A percentile compares a stretch with the other conserved stretches of the same genome.
Conservation (phyloP, 2,888 invertebrate genomes). For the Arctia plantaginis region DNA sequence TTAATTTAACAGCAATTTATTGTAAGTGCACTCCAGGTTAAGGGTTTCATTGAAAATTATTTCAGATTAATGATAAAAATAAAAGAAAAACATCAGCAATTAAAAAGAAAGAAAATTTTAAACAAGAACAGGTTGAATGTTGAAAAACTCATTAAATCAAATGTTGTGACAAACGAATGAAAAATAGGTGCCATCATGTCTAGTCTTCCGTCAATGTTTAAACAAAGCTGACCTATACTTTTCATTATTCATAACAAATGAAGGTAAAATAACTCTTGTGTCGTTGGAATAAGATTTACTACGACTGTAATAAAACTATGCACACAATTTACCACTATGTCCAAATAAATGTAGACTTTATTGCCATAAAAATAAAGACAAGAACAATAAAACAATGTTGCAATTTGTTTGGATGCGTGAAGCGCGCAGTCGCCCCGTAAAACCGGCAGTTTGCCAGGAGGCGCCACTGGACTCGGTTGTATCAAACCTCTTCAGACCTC, state of each 20-base stretch:
- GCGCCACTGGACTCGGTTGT: slow-evolving; percentile 76
- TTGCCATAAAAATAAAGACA: slow-evolving; percentile 32
- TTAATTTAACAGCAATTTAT: background rate
- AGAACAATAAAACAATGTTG: slow-evolving; percentile 45
- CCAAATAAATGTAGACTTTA: slow-evolving; percentile 58
- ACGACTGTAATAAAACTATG: slow-evolving; percentile 24
- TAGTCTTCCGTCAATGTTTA: slow-evolving; percentile 73
- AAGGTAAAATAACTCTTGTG: slow-evolving; percentile 51
- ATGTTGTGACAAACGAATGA: slow-evolving; percentile 65
- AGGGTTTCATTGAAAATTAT: background rate
- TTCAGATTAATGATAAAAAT: background rate
- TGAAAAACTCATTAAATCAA: slow-evolving; percentile 50
- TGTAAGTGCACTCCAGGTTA: background rate
- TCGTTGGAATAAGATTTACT: slow-evolving; percentile 1
- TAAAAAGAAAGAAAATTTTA: background rate
- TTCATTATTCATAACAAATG: slow-evolving; percentile 15
- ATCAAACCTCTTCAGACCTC: slow-evolving; percentile 55
- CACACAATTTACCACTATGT: slow-evolving; percentile 32
- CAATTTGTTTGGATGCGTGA: slow-evolving; percentile 56
- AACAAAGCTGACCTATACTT: slow-evolving; percentile 62
- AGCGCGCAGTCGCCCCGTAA: slow-evolving; percentile 74
- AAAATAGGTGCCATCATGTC: slow-evolving; percentile 73
- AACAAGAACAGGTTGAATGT: slow-evolving; percentile 11
- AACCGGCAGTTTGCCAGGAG: slow-evolving; percentile 73
- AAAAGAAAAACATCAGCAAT: background rate